These are phyloP conservation scores for Oryzias celebensis DNA, from an alignment of 2,113 vertebrate genomes.

Conservation along the genomic window DNA sequence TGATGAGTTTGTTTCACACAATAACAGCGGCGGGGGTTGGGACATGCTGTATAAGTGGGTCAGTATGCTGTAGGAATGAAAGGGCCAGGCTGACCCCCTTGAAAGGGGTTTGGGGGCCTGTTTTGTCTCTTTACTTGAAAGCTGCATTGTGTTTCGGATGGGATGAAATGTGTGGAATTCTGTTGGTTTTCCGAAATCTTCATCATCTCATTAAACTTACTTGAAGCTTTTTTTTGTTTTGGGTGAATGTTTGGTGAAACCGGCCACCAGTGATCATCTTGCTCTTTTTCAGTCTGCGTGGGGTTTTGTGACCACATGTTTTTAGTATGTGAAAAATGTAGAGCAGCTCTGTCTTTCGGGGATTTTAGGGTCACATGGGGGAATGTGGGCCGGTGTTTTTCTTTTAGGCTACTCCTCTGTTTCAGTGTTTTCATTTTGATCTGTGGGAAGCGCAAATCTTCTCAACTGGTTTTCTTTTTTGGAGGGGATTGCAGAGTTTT, in stretches of 20 bases:
- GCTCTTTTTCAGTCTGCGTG: too few relatives aligned
- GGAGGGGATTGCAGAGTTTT: constrained; percentile 39
- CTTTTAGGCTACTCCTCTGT: constrained; percentile 43
- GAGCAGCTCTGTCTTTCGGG: constrained; percentile 55
- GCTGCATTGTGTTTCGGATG: constrained; percentile 59
- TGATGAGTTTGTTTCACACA: constrained; percentile 84
- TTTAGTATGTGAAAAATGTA: constrained; percentile 60
- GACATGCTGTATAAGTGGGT: constrained; percentile 75
- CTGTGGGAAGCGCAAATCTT: constrained; percentile 32
- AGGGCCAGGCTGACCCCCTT: constrained; percentile 45
- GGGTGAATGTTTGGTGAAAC: not conserved
- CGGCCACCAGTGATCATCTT: too few relatives aligned
- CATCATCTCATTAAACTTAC: constrained; percentile 9
- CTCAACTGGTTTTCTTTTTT: constrained; percentile 44
- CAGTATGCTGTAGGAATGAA: constrained; percentile 71
- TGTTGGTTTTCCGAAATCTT: constrained; percentile 27
- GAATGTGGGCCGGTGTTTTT: constrained; percentile 60
- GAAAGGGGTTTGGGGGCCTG: constrained; percentile 46
- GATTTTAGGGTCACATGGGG: constrained; percentile 57
- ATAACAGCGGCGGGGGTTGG: constrained; percentile 78
- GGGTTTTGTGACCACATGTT: constrained; percentile 17
- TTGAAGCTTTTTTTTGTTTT: constrained; percentile 6
- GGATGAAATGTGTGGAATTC: constrained; percentile 58
- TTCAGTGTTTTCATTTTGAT: constrained; percentile 42
- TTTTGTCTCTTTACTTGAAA: constrained; percentile 64